phyloP scores from a whole-genome alignment of 2,113 vertebrate species.

The Pteruthius melanotis region DNA sequence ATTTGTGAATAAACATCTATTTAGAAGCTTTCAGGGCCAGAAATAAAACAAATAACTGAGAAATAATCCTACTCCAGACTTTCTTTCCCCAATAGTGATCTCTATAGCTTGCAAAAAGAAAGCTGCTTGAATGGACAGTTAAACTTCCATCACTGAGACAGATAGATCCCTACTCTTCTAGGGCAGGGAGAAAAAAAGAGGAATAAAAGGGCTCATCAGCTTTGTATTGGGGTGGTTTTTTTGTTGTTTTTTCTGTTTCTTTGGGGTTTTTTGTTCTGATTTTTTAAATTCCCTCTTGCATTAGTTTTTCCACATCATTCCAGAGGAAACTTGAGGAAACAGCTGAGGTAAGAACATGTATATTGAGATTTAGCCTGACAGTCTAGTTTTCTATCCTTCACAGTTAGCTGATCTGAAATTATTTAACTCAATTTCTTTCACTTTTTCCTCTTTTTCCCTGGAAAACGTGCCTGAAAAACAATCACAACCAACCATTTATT shows the following conservation, averaged over 20 bases:
- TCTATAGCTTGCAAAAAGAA: not conserved
- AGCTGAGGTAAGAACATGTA: not conserved
- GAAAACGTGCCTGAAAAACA: not conserved
- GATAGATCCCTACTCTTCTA: not conserved
- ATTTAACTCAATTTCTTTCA: not conserved
- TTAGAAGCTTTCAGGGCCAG: not conserved
- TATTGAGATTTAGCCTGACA: not conserved
- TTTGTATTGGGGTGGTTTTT: not conserved
- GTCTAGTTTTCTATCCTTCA: not conserved
- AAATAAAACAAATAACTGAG: not conserved
- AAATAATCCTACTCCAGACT: not conserved
- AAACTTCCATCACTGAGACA: not conserved
- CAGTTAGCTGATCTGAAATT: not conserved
- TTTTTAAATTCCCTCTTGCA: not conserved
- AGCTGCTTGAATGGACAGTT: not conserved
- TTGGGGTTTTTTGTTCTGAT: not conserved
- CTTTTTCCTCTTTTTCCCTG: not conserved
- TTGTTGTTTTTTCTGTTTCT: not conserved
- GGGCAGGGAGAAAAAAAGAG: accelerated
- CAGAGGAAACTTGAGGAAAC: not conserved
- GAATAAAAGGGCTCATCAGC: not conserved
- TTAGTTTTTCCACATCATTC: not conserved
- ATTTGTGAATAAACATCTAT: not conserved
- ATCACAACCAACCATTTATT: not conserved
- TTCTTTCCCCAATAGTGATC: not conserved